Conservation (phyloP, 1,140 invertebrate species). For the Papilio machaon region DNA sequence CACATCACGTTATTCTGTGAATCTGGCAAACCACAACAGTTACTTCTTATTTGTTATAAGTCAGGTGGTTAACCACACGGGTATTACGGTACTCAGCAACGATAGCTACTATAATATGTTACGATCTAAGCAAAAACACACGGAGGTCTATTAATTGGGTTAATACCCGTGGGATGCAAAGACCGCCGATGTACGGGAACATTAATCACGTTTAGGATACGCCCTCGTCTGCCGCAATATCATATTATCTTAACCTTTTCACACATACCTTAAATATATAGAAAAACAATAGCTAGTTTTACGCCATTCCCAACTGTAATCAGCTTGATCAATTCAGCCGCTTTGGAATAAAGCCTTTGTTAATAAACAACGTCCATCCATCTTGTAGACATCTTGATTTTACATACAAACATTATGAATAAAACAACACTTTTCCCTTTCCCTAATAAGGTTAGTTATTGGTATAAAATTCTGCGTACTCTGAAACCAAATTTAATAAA, state of each 20-base stretch:
- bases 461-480: constrained; percentile 17
- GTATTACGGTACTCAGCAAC: background rate
- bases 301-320: background rate
- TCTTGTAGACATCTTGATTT: background rate
- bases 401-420: background rate
- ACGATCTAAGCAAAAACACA: constrained; percentile 13
- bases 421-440: background rate
- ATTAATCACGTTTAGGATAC: constrained; percentile 17
- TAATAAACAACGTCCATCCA: too few relatives aligned
- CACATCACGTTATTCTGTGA: too few relatives aligned
- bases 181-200: background rate
- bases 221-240: constrained; percentile 16
- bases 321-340: background rate
- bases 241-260: constrained; percentile 10
- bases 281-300: too few relatives aligned
- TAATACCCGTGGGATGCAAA: constrained; percentile 21
- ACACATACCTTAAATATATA: background rate
- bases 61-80: background rate
- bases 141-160: constrained; percentile 9
- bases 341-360: too few relatives aligned
- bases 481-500: constrained; percentile 24
- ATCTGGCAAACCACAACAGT: background rate
- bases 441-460: constrained; percentile 6
- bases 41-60: background rate
- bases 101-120: background rate